Percentiles rank a stretch among this genome's conserved stretches.
phyloP scores from a whole-genome alignment of 2,113 vertebrate genomes.

The Neodon shergylaensis region DNA sequence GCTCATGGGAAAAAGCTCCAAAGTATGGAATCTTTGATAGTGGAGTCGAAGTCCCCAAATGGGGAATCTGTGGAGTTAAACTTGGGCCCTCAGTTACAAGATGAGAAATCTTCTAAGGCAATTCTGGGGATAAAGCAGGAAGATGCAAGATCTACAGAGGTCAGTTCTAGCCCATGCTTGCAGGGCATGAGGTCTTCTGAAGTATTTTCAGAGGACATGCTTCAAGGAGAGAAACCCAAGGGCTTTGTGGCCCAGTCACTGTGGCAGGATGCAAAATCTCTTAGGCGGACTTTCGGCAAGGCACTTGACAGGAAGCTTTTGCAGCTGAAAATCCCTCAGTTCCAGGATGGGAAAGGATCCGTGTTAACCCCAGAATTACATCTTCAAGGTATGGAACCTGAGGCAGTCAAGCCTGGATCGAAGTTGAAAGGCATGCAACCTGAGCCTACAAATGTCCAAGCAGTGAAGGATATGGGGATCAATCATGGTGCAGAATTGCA shows the following conservation, averaged over 20 bases:
- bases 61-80: too few relatives aligned
- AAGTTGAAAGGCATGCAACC: conserved; percentile 36
- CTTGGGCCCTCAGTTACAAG: too few relatives aligned
- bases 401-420: background rate
- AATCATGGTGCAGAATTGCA: conserved; percentile 24
- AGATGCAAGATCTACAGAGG: conserved; percentile 24
- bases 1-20: too few relatives aligned
- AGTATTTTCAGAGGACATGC: background rate
- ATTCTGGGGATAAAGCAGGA: background rate
- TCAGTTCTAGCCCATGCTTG: background rate
- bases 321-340: background rate
- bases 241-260: background rate
- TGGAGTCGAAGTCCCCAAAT: too few relatives aligned
- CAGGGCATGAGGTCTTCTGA: conserved; percentile 28
- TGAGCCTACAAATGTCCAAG: conserved; percentile 11
- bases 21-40: too few relatives aligned
- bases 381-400: conserved; percentile 24
- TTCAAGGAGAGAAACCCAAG: conserved; percentile 36
- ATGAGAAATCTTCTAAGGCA: conserved; percentile 30
- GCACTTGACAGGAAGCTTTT: conserved; percentile 37
- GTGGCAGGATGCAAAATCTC: conserved; percentile 40
- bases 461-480: background rate
- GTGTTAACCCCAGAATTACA: conserved; percentile 5
- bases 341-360: conserved; percentile 28
- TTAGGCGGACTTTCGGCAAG: background rate